These are phyloP conservation scores for Micronycteris hirsuta DNA, from an alignment of 2,113 vertebrate genomes.

Conservation along the genomic window DNA sequence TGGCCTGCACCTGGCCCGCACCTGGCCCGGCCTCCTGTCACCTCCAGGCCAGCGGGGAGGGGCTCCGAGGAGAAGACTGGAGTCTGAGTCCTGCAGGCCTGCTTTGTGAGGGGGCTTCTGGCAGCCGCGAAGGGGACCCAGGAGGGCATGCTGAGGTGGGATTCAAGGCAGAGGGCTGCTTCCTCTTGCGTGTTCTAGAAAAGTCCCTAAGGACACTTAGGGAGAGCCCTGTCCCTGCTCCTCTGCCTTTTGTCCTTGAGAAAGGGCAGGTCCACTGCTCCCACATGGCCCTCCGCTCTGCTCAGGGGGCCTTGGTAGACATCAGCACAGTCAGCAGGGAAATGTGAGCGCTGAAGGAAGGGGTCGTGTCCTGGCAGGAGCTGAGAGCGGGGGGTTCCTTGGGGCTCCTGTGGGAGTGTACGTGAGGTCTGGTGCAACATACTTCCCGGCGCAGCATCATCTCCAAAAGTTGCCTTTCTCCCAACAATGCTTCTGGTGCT, in stretches of 20 bases:
- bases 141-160: neutral
- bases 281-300: accelerated
- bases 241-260: neutral
- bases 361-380: neutral
- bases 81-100: neutral
- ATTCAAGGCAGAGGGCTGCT: neutral
- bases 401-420: neutral
- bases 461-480: neutral
- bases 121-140: too few species aligned
- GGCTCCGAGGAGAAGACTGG: neutral
- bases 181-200: neutral
- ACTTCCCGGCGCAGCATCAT: accelerated
- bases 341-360: neutral
- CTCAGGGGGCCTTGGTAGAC: neutral
- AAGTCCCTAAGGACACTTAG: neutral
- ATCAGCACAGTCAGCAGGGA: neutral
- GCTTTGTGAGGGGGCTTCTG: neutral
- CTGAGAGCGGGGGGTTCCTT: neutral
- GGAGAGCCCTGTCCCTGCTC: neutral
- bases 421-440: neutral
- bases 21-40: neutral
- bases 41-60: accelerated
- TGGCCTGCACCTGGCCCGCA: neutral
- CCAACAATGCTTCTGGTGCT: accelerated
- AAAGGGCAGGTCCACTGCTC: neutral